Evolutionary conservation across 2,888 invertebrate species (phyloP).

Genomic region (Prostheceraeus crozeri): DNA sequence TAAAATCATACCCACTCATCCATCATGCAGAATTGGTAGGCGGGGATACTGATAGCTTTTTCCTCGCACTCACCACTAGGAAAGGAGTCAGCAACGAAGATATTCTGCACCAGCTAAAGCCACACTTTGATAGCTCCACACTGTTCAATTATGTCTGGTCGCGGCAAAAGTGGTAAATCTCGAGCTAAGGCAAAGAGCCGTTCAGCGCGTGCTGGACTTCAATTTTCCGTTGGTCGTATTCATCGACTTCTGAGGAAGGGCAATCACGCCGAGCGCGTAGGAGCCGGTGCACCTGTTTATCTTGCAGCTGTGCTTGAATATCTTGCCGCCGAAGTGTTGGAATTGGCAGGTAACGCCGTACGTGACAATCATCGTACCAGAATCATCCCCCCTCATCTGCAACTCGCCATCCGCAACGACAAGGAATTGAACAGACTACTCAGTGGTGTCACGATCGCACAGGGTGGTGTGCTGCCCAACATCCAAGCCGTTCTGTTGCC

Average conservation of each 20-base stretch:
- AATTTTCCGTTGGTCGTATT: conserved; percentile 24
- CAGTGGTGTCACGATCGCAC: not conserved
- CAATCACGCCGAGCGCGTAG: conserved; percentile 11
- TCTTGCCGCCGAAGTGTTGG: conserved; percentile 19
- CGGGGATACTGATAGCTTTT: too few relatives aligned
- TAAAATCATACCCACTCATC: too few relatives aligned
- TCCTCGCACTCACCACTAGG: too few relatives aligned
- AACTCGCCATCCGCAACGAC: conserved; percentile 14
- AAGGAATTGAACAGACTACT: not conserved
- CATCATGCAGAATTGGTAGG: too few relatives aligned
- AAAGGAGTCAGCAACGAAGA: too few relatives aligned
- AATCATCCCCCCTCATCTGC: conserved; percentile 20
- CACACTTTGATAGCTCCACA: too few relatives aligned
- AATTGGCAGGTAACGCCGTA: conserved; percentile 16
- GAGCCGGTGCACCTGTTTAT: conserved; percentile 16
- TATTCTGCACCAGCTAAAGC: too few relatives aligned
- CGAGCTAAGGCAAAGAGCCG: conserved; percentile 20
- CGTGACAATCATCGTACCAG: conserved; percentile 13
- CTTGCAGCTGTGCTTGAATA: conserved; percentile 13
- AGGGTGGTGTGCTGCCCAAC: conserved; percentile 13
- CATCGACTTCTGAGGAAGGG: conserved; percentile 14
- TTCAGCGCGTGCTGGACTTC: conserved; percentile 15
- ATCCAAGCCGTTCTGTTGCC: conserved; percentile 20
- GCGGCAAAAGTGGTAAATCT: conserved; percentile 12
- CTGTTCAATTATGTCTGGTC: too few relatives aligned